A percentile compares a stretch with the other conserved stretches of the same genome.
Conservation (phyloP, 2,888 invertebrate species). For the Syrphus vitripennis region DNA sequence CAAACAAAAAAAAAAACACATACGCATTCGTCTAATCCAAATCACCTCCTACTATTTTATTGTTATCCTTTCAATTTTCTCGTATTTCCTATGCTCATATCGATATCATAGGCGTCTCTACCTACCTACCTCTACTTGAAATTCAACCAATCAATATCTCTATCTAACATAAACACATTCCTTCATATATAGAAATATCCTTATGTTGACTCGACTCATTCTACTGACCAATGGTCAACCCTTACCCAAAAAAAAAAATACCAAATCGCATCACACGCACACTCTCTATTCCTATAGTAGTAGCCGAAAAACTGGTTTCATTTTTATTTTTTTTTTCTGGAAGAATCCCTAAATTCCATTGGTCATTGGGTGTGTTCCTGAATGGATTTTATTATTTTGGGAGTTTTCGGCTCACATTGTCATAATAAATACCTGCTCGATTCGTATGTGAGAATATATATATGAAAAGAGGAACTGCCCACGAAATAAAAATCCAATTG, state of each 20-base stretch:
- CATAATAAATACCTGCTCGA: neutral
- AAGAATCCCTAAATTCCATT: constrained; percentile 66
- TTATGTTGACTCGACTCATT: constrained; percentile 39
- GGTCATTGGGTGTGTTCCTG: constrained; percentile 44
- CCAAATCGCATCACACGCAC: constrained; percentile 42
- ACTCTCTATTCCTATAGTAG: constrained; percentile 45
- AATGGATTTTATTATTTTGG: constrained; percentile 9
- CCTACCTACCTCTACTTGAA: neutral
- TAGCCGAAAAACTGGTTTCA: constrained; percentile 66
- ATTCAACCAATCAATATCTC: constrained; percentile 65
- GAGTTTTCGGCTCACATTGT: constrained; percentile 1
- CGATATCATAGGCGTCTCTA: too few species aligned
- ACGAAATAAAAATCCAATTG: constrained; percentile 56
- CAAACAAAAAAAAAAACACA: constrained; percentile 22
- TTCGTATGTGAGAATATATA: neutral
- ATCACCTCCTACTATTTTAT: constrained; percentile 39
- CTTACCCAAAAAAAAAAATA: constrained; percentile 28
- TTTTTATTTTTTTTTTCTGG: neutral
- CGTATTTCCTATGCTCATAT: neutral
- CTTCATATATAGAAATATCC: constrained; percentile 40
- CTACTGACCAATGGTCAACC: constrained; percentile 71
- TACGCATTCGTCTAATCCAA: neutral
- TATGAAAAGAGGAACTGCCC: constrained; percentile 38
- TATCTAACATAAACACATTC: constrained; percentile 51
- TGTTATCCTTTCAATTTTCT: constrained; percentile 39